Percentiles rank a stretch among this genome's conserved stretches.
These are phyloP conservation scores for Achroia grisella DNA, from an alignment of 1,140 invertebrate species.

Conservation along the genomic window DNA sequence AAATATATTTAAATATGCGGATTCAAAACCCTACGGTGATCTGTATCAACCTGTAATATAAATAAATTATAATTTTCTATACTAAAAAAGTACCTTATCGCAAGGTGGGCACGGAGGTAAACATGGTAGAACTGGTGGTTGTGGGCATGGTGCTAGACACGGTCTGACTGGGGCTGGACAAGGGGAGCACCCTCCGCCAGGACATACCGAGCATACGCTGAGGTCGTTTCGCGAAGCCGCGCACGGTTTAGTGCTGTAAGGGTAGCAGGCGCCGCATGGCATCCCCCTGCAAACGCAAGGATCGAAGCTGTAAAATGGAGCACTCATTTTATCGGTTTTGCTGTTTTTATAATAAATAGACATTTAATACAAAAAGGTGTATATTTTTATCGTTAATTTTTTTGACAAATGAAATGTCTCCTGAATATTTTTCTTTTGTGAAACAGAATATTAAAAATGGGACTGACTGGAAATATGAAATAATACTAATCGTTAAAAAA, in stretches of 20 bases:
- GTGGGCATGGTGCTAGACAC: conserved; percentile 40
- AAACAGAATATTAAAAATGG: too few relatives aligned
- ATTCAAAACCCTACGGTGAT: too few relatives aligned
- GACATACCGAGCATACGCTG: conserved; percentile 44
- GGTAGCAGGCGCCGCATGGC: conserved; percentile 55
- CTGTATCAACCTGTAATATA: too few relatives aligned
- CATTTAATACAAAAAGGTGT: conserved; percentile 1
- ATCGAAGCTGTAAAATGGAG: conserved; percentile 53
- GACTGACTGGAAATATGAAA: too few relatives aligned
- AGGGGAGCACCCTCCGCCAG: conserved; percentile 53
- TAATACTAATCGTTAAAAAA: too few relatives aligned
- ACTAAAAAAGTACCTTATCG: conserved; percentile 34
- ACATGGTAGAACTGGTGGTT: conserved; percentile 44
- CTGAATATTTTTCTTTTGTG: not conserved
- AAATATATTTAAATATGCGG: too few relatives aligned
- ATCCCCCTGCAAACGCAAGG: conserved; percentile 47
- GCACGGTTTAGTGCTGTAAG: conserved; percentile 49
- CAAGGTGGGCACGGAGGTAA: conserved; percentile 52
- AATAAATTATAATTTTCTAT: too few relatives aligned
- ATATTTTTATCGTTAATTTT: not conserved
- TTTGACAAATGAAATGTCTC: not conserved
- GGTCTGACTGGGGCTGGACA: conserved; percentile 57
- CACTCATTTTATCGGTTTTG: conserved; percentile 43
- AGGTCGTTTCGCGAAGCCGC: conserved; percentile 41
- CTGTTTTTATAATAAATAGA: conserved; percentile 18